Percentiles rank a stretch among this genome's conserved stretches.
Evolutionary conservation across 2,113 vertebrate genomes (phyloP).

Genomic region (Gambusia affinis): DNA sequence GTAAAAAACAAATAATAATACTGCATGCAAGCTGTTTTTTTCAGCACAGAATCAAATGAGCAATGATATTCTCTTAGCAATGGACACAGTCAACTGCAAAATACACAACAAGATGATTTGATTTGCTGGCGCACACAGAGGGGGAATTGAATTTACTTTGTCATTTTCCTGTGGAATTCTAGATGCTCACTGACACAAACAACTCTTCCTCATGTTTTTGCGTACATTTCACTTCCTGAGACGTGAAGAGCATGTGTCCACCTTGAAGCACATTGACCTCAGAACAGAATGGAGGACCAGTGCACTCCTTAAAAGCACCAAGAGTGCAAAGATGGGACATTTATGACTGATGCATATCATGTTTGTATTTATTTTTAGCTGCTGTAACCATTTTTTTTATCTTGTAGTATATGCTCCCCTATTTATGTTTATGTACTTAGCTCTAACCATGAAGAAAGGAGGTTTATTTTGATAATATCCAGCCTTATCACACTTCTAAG

Average conservation of each 20-base stretch:
- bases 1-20: constrained; percentile 22
- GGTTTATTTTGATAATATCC: too few relatives aligned
- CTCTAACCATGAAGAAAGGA: too few relatives aligned
- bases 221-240: constrained; percentile 38
- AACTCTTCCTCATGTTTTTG: constrained; percentile 22
- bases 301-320: constrained; percentile 12
- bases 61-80: constrained; percentile 56
- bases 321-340: constrained; percentile 13
- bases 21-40: constrained; percentile 26
- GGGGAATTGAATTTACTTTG: constrained; percentile 68
- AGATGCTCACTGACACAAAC: constrained; percentile 52
- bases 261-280: constrained; percentile 11
- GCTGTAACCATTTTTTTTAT: not conserved
- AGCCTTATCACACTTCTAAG: too few relatives aligned
- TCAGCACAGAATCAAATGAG: constrained; percentile 54
- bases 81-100: constrained; percentile 62
- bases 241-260: constrained; percentile 20
- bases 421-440: not conserved
- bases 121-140: constrained; percentile 65
- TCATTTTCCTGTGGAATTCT: constrained; percentile 48
- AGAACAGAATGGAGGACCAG: constrained; percentile 5
- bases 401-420: not conserved
- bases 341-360: not conserved
- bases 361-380: constrained; percentile 4
- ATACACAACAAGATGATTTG: constrained; percentile 60